phyloP scores from a whole-genome alignment of 2,113 vertebrate genomes.

The Galbula dea region DNA sequence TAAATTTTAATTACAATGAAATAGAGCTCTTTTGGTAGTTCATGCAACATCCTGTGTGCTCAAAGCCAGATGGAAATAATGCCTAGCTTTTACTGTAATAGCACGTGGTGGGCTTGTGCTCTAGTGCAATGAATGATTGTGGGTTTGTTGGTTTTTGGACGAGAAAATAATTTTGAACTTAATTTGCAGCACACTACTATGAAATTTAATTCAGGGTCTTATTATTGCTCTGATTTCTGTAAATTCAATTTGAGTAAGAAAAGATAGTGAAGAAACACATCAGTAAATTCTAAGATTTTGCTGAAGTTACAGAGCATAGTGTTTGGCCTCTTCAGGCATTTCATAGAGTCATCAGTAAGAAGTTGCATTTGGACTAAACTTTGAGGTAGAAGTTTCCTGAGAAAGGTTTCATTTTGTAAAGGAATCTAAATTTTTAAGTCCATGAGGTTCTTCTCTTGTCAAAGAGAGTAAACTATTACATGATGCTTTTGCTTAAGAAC shows the following conservation, averaged over 20 bases:
- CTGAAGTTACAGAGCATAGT: not conserved
- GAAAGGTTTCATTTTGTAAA: not conserved
- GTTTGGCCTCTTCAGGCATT: not conserved
- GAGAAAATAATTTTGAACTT: conserved; percentile 23
- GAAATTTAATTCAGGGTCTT: not conserved
- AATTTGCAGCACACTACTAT: not conserved
- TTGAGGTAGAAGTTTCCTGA: not conserved
- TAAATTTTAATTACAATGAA: conserved; percentile 87
- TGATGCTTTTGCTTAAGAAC: not conserved
- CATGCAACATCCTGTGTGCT: conserved; percentile 75
- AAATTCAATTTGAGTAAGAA: conserved; percentile 2
- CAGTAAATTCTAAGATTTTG: not conserved
- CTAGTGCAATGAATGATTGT: conserved; percentile 52
- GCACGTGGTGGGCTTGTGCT: conserved; percentile 52
- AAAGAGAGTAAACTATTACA: not conserved
- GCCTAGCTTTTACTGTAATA: conserved; percentile 74
- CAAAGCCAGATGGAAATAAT: conserved; percentile 80
- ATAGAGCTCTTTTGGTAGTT: conserved; percentile 80
- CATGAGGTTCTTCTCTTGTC: not conserved
- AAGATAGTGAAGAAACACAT: not conserved
- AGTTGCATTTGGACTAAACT: not conserved
- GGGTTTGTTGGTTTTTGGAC: conserved; percentile 20
- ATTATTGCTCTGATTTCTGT: not conserved
- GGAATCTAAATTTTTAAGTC: not conserved
- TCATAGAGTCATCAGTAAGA: not conserved